These are phyloP conservation scores for Centropyge bicolor DNA, from an alignment of 2,797 vertebrate species.

Conservation along the genomic window DNA sequence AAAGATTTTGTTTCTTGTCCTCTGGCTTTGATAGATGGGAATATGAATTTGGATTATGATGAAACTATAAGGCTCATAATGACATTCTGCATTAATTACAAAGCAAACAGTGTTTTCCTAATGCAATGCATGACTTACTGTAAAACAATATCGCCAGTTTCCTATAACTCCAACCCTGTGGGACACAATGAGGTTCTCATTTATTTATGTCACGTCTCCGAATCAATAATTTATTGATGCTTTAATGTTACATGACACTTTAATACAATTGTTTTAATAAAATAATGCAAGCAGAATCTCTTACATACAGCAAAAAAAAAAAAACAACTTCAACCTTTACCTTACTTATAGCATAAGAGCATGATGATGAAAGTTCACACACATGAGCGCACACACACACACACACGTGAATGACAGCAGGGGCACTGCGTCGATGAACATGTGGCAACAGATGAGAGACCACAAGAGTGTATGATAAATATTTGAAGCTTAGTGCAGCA, in stretches of 20 bases:
- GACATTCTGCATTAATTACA: slow-evolving; percentile 4
- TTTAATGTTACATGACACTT: slow-evolving; percentile 25
- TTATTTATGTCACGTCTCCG: slow-evolving; percentile 2
- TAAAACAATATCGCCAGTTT: slow-evolving; percentile 17
- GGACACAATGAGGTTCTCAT: slow-evolving; percentile 4
- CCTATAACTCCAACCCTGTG: slow-evolving; percentile 13
- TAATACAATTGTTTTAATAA: slow-evolving; percentile 3
- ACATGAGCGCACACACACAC: slow-evolving; percentile 27
- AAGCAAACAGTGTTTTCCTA: slow-evolving; percentile 10
- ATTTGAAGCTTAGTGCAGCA: slow-evolving; percentile 75
- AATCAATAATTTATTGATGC: slow-evolving; percentile 20
- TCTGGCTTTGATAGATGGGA: background rate
- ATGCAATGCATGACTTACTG: slow-evolving; percentile 11
- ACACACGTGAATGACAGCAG: slow-evolving; percentile 49
- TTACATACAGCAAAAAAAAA: background rate
- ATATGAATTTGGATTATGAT: slow-evolving; percentile 8
- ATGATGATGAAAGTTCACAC: background rate
- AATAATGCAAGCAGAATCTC: slow-evolving; percentile 6
- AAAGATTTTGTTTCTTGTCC: background rate
- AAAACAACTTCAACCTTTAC: background rate
- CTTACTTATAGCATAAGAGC: slow-evolving; percentile 4
- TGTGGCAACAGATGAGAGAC: slow-evolving; percentile 76
- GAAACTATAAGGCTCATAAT: slow-evolving; percentile 4
- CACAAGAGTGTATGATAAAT: slow-evolving; percentile 67
- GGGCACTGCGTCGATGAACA: slow-evolving; percentile 68